Evolutionary conservation across 1,140 invertebrate species (phyloP), one percentile per base, ranked within the genome.

Genomic region (Zaprionus tsacasi): DNA sequence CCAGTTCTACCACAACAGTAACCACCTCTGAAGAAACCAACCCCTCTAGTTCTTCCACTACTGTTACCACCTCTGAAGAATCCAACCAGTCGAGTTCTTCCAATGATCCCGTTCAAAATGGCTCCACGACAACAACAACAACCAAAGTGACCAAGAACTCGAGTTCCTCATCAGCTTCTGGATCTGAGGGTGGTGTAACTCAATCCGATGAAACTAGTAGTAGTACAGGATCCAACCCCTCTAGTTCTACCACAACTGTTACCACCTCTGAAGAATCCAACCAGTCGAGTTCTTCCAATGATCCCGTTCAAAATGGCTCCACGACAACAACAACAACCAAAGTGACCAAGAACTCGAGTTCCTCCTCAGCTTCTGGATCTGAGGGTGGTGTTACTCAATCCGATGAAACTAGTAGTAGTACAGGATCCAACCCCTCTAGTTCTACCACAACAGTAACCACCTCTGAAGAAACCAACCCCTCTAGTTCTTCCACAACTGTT

Each of bases 321-420:
- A 63, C 67, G n/a, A 70, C 67, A 13, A 65, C 70, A 12, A 73
- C 57, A 36, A 36, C 70, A 3, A 54, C 69, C 1, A 38, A 40
- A 38, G 12, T 13, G 36, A 56, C 63, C 6, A 43, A 71, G 3
- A 12, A 38, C 8, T 36, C 68, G 0, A 56, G 10, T 6, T 6
- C 50, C 6, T 50, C 59, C 8, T 52, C 27, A 12, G 5, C 57
- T 1, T 55, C 69, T 10, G 40, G 6, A 40, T 33, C 33, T 6
- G 43, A 57, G 6, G 60, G 43, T 5, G 11, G 21, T n/a, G 21
- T 36, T 2, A 54, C 17, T 6, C 17, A 38, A 3, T 58, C 30
- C 7, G 63, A 30, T 52, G 45, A 13, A 13, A n/a, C 35, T 3
- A 15, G 33, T 3, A 40, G 13, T 6, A 11, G 2, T 43, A 13